A percentile compares a stretch with the other conserved stretches of the same genome.
Evolutionary conservation across 2,113 vertebrate genomes (phyloP).

Genomic region (Dasypus novemcinctus): DNA sequence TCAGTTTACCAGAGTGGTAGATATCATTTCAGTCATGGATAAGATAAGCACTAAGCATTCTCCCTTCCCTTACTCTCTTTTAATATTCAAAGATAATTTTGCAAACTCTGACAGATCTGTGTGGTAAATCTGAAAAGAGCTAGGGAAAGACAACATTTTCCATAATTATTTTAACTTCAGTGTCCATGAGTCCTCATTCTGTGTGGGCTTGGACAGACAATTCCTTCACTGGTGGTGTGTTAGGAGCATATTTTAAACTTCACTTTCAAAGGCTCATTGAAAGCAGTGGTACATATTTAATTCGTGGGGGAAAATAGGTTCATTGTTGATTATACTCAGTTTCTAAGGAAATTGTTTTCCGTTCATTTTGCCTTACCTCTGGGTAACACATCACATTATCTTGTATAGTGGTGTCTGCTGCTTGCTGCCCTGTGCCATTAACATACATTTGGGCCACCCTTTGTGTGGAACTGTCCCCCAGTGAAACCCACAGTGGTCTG

Average conservation of each 20-base stretch:
- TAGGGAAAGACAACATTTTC: not conserved
- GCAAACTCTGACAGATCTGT: not conserved
- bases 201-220: not conserved
- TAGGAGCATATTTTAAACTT: not conserved
- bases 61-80: not conserved
- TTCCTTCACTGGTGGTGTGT: not conserved
- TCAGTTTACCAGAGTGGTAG: not conserved
- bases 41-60: not conserved
- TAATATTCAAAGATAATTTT: conserved; percentile 22
- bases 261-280: not conserved
- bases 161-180: not conserved
- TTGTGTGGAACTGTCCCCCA: conserved; percentile 80
- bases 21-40: not conserved
- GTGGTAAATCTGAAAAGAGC: not conserved
- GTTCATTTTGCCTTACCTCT: conserved; percentile 56
- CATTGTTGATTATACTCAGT: conserved; percentile 63
- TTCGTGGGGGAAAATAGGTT: conserved; percentile 16
- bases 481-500: conserved; percentile 81
- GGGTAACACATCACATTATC: conserved; percentile 59
- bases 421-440: conserved; percentile 75
- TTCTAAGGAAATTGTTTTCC: conserved; percentile 67
- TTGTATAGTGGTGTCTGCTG: conserved; percentile 56
- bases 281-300: not conserved
- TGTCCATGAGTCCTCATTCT: not conserved
- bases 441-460: conserved; percentile 82